phyloP scores from a whole-genome alignment of 2,113 vertebrate species.

The Eclectus roratus region DNA sequence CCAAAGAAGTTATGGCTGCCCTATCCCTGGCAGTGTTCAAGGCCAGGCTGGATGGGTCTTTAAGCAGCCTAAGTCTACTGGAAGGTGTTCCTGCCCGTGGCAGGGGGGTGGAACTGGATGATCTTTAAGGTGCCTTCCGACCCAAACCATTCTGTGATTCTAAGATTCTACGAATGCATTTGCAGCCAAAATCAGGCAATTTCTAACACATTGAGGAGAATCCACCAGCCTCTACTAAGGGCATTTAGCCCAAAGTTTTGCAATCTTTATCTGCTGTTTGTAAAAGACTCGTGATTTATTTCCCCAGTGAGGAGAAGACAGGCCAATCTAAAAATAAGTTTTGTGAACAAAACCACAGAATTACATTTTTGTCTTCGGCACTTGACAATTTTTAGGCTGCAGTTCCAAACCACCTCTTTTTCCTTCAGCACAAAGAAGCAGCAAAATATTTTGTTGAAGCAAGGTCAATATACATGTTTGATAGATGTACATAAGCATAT shows the following conservation, averaged over 20 bases:
- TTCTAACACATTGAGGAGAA: background rate
- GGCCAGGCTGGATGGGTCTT: background rate
- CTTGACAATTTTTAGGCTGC: background rate
- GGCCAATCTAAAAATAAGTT: constrained; percentile 46
- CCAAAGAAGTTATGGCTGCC: background rate
- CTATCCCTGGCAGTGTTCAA: background rate
- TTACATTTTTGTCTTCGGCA: background rate
- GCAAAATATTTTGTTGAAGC: constrained; percentile 11
- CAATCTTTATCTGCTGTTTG: constrained; percentile 14
- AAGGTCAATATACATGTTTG: background rate
- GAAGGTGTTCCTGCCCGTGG: background rate
- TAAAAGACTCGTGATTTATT: constrained; percentile 39
- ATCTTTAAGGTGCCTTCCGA: background rate
- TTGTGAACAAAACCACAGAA: constrained; percentile 45
- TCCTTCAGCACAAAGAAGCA: background rate
- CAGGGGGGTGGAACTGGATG: background rate
- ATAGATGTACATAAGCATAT: background rate
- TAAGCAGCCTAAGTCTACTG: background rate
- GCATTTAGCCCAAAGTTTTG: background rate
- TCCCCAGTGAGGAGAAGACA: background rate
- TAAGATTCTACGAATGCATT: background rate
- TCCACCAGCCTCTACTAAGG: background rate
- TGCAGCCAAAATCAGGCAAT: background rate
- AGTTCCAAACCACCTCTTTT: background rate
- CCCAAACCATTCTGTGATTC: background rate